Conservation (phyloP, 2,113 vertebrate genomes). For the Strix aluco region DNA sequence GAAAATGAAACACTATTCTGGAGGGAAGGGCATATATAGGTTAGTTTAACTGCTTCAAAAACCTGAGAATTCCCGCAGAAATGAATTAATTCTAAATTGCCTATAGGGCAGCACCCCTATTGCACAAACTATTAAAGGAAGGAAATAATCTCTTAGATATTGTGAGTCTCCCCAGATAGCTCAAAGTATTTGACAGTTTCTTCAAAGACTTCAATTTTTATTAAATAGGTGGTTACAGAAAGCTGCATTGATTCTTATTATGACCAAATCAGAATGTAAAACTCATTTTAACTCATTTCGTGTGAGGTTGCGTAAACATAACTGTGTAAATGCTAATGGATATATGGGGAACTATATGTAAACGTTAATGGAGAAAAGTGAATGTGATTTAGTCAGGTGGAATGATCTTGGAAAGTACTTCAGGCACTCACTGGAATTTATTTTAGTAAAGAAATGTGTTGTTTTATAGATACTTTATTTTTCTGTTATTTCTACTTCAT, state of each 20-base stretch:
- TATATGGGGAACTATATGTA: background rate
- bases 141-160: background rate
- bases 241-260: background rate
- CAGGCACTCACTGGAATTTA: background rate
- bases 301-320: background rate
- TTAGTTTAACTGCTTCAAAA: conserved; percentile 39
- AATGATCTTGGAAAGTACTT: background rate
- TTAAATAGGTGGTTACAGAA: background rate
- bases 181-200: background rate
- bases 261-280: background rate
- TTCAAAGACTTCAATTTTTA: background rate
- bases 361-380: background rate
- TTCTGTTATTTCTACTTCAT: background rate
- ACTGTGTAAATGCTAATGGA: background rate
- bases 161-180: background rate
- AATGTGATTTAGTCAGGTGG: background rate
- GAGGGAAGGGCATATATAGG: conserved; percentile 36
- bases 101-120: background rate
- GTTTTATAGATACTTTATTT: background rate
- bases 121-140: conserved; percentile 5
- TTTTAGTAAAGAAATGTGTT: background rate
- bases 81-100: background rate
- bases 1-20: conserved; percentile 35
- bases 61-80: background rate
- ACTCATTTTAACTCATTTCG: background rate